Evolutionary conservation across 2,113 vertebrate genomes (phyloP).

Genomic region (Chelonoidis abingdonii): DNA sequence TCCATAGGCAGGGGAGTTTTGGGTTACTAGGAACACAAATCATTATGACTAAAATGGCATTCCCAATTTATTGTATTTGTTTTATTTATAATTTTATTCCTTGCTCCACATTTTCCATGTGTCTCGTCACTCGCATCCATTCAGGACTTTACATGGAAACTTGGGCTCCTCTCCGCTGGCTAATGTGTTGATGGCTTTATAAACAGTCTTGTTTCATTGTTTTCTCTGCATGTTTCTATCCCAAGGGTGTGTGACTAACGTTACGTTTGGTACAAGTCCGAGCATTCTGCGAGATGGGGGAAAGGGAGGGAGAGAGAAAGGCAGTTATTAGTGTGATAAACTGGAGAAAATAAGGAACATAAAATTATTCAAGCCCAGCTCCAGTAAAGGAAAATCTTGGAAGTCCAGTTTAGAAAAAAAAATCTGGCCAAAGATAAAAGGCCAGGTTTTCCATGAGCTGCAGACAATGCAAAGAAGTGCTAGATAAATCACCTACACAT

Average conservation of each 20-base stretch:
- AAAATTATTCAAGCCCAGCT: not conserved
- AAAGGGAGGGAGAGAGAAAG: rapidly evolving
- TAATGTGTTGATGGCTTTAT: not conserved
- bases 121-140: slow-evolving; percentile 56
- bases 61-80: slow-evolving; percentile 82
- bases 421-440: not conserved
- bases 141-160: slow-evolving; percentile 22
- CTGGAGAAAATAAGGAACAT: not conserved
- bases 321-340: rapidly evolving
- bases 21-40: slow-evolving; percentile 81
- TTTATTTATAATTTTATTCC: slow-evolving; percentile 84
- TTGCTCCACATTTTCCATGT: slow-evolving; percentile 78
- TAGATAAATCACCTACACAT: rapidly evolving
- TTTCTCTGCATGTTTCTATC: not conserved
- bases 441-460: not conserved
- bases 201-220: slow-evolving; percentile 29
- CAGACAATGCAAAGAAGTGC: not conserved
- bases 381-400: not conserved
- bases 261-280: not conserved
- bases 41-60: slow-evolving; percentile 75
- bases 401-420: rapidly evolving
- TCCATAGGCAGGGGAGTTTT: slow-evolving; percentile 66
- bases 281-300: not conserved
- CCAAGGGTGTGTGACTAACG: not conserved
- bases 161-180: slow-evolving; percentile 47